Evolutionary conservation across 2,797 vertebrate genomes (phyloP), one percentile per base, ranked within the genome.

Genomic region (Typhlichthys subterraneus): DNA sequence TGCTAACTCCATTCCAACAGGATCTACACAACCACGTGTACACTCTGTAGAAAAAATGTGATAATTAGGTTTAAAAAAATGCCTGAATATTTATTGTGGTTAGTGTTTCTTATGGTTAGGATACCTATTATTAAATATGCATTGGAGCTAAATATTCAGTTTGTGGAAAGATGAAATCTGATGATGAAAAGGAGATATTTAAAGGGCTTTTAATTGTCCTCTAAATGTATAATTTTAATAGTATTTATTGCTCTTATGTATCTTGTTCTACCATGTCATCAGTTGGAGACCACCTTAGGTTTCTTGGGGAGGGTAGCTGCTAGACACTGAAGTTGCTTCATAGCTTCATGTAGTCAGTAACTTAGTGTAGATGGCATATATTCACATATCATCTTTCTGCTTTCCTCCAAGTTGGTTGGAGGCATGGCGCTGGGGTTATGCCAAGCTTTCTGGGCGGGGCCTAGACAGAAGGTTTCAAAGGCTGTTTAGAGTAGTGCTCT

Each of bases 221-320:
- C 23, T 3, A 23, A 23, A 23, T 23, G 4, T 23, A 23, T 23
- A 0, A 23, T 38, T 38, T 7, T 7, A 38, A 38, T 7, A 52
- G 4, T 13, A 60, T 29, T 75, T 10, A 63, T 45, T 77, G 9
- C 45, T 42, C 52, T 58, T 15, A 2, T 47, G 12, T 14, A 42
- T 54, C 60, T 3, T 10, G 51, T 56, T 48, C 12, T 42, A 51
- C 47, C 31, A 38, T 54, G 33, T 48, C 49, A 19, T 51, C 76
- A 83, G 78, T 66, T 78, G 73, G 74, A 84, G 63, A 8, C 73
- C 79, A 56, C 75, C 65, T 76, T 87, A 76, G 87, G 76, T 84
- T 63, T 14, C 29, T 14, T 66, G 31, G 47, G 53, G 29, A 33
- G n/a, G n/a, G n/a, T n/a, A n/a, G n/a, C n/a, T n/a, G n/a, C n/a